Evolutionary conservation across 2,113 vertebrate species (phyloP), one percentile per base, ranked within the genome.

Genomic region (Uria aalge): DNA sequence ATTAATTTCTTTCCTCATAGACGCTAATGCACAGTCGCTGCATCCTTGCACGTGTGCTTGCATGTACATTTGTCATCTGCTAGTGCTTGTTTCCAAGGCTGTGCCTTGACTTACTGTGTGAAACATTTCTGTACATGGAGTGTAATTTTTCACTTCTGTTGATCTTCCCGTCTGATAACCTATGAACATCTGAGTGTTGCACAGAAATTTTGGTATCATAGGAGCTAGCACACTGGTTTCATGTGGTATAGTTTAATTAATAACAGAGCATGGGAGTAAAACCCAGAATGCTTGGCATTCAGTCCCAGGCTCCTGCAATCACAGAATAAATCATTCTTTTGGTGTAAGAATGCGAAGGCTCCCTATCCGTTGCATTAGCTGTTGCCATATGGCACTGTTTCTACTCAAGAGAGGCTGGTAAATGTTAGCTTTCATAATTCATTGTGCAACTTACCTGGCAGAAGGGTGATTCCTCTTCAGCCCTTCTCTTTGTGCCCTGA

Each of bases 371-470:
- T 96, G 81, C 90, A 85, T 94, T 94, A 97, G 91, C 62, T 96
- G 60, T 71, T 91, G 93, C 96, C 94, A 95, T 97, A 94, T 96
- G 96, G 92, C 71, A 52, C 81, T 90, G 78, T 92, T 95, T 96
- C 80, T 95, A 36, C 89, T 94, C 85, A 41, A 84, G 78, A 85
- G 83, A 95, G 52, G 55, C 91, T 92, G 62, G 62, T 92, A 87
- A 94, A 96, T 95, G 95, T 93, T 95, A 92, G 81, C 74, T 92
- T 94, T 95, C 67, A 40, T 85, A 96, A 96, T 41, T 93, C 81
- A 23, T 76, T 87, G 93, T 95, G 91, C 74, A 92, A 8, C 71
- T 89, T 96, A 97, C 93, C 95, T 97, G 94, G 57, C 77, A 95
- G 81, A 91, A 94, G 87, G 63, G 84, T 66, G 86, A 69, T 94